Evolutionary conservation across 2,113 vertebrate genomes (phyloP).

Genomic region (Notechis scutatus): DNA sequence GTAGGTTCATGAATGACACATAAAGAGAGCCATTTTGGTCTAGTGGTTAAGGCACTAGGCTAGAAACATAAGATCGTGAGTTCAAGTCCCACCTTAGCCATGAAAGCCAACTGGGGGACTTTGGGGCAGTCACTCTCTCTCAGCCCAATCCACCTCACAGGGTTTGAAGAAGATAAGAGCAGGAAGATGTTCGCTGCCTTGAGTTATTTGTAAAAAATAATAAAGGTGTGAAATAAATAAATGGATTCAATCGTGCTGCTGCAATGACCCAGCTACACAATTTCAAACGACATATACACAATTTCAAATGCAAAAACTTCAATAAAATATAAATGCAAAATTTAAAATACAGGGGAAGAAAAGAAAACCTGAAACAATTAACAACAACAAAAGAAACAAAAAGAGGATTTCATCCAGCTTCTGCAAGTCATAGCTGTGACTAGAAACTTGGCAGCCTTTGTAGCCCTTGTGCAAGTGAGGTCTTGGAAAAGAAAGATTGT

Average conservation of each 20-base stretch:
- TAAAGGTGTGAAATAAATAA: neutral
- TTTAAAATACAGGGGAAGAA: neutral
- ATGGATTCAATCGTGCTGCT: neutral
- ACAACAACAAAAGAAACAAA: too few species aligned
- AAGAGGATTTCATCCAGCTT: neutral
- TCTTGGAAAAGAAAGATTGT: neutral
- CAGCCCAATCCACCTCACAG: neutral
- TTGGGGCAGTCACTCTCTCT: neutral
- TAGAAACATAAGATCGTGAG: neutral
- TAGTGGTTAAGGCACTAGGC: neutral
- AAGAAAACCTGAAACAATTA: neutral
- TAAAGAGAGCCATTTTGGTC: neutral
- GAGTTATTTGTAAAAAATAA: neutral
- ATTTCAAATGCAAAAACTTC: neutral
- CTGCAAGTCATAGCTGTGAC: neutral
- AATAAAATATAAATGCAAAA: neutral
- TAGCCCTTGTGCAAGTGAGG: neutral
- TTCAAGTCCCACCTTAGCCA: neutral
- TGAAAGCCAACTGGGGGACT: neutral
- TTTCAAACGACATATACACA: neutral
- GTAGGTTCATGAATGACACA: neutral
- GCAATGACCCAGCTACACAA: neutral
- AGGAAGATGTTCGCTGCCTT: neutral
- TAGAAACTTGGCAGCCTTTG: neutral
- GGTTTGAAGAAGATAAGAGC: neutral